phyloP scores from a whole-genome alignment of 2,113 vertebrate genomes.

The Podocnemis expansa region DNA sequence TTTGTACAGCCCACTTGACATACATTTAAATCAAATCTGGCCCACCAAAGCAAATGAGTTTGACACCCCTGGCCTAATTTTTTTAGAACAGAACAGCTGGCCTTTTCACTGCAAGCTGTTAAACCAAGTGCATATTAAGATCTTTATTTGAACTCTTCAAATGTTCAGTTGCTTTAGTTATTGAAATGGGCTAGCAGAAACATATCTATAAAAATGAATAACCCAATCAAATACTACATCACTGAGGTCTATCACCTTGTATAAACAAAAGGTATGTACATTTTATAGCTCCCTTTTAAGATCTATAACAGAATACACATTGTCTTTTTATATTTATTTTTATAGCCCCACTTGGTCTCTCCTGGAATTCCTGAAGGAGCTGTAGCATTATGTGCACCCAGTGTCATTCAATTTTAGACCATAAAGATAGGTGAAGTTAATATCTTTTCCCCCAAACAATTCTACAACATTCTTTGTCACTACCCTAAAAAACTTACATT shows the following conservation, averaged over 20 bases:
- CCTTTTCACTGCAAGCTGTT: slow-evolving; percentile 55
- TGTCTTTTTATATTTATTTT: neutral
- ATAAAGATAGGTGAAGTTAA: accelerated
- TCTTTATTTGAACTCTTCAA: slow-evolving; percentile 57
- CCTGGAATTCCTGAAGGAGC: neutral
- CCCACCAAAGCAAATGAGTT: slow-evolving; percentile 60
- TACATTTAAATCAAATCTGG: too few relatives aligned
- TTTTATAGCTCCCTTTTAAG: neutral
- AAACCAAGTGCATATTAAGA: slow-evolving; percentile 52
- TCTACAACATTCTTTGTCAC: neutral
- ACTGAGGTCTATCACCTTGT: neutral
- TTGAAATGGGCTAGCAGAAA: slow-evolving; percentile 43
- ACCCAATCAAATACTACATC: slow-evolving; percentile 1
- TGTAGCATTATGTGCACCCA: neutral
- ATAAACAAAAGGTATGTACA: neutral
- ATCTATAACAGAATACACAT: neutral
- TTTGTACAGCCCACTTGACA: too few relatives aligned
- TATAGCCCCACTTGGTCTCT: neutral
- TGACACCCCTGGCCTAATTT: slow-evolving; percentile 65
- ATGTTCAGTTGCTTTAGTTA: slow-evolving; percentile 43
- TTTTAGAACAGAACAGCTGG: slow-evolving; percentile 34
- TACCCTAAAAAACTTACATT: neutral
- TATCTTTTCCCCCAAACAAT: neutral
- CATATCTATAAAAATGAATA: slow-evolving; percentile 43
- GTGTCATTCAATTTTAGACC: accelerated